A percentile compares a stretch with the other conserved stretches of the same genome.
These are phyloP conservation scores for Chloromyia formosa DNA, from an alignment of 2,888 invertebrate species.

Conservation along the genomic window DNA sequence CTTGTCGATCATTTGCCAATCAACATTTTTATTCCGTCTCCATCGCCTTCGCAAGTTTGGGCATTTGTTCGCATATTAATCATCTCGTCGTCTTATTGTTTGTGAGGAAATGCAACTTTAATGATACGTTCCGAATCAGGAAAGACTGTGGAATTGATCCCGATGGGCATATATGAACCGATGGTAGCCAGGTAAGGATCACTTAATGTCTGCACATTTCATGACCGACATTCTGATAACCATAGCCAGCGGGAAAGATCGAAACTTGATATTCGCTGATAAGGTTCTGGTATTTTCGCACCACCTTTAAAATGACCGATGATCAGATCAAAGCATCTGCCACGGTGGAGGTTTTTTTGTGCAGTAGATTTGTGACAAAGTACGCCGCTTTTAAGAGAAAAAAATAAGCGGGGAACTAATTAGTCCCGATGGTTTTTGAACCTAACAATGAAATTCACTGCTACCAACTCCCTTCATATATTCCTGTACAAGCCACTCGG, in stretches of 20 bases:
- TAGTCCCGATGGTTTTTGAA: not conserved
- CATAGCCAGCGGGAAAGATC: conserved; percentile 24
- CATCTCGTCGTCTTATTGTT: not conserved
- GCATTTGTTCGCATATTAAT: conserved; percentile 22
- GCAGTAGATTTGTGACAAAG: not conserved
- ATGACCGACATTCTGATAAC: conserved; percentile 22
- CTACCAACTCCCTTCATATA: not conserved
- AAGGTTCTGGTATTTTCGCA: conserved; percentile 24
- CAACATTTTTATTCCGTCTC: conserved; percentile 23
- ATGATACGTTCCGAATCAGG: not conserved
- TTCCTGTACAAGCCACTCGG: not conserved
- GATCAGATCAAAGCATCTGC: conserved; percentile 16
- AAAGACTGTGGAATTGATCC: not conserved
- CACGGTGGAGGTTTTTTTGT: not conserved
- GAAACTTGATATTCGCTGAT: conserved; percentile 32
- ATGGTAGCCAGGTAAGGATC: conserved; percentile 17
- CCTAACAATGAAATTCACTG: not conserved
- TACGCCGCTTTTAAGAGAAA: not conserved
- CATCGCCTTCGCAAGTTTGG: conserved; percentile 36
- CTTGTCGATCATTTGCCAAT: conserved; percentile 45
- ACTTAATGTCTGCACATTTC: conserved; percentile 3
- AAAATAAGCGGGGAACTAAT: not conserved
- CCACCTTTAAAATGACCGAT: conserved; percentile 18
- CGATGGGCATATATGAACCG: conserved; percentile 16
- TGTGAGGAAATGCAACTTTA: not conserved